Percentiles rank a stretch among this genome's conserved stretches.
These are phyloP conservation scores for Spheniscus humboldti DNA, from an alignment of 2,797 vertebrate species.

Conservation along the genomic window DNA sequence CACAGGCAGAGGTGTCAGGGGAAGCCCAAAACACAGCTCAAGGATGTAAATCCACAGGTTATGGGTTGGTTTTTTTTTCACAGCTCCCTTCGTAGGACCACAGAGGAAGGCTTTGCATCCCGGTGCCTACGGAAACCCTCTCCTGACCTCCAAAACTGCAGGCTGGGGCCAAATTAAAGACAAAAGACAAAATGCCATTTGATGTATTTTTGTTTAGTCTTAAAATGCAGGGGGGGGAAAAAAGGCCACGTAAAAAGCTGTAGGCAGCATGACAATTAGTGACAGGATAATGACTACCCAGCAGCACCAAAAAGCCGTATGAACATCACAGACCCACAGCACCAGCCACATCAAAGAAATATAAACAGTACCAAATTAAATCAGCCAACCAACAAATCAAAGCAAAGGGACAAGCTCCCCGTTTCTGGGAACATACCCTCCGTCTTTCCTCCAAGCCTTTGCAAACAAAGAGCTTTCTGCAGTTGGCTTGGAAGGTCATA, in stretches of 20 bases:
- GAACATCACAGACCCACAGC: background rate
- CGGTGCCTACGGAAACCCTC: background rate
- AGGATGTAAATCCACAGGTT: background rate
- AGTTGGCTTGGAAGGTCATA: background rate
- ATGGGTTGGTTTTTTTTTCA: background rate
- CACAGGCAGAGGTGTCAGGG: background rate
- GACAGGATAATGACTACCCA: background rate
- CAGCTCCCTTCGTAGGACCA: background rate
- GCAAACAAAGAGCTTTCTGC: background rate
- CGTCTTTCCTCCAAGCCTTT: background rate
- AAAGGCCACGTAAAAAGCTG: background rate
- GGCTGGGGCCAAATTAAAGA: background rate
- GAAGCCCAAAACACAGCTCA: background rate
- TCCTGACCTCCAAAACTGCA: background rate
- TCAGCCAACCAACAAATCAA: background rate
- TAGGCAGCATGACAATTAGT: background rate
- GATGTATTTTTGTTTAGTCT: background rate
- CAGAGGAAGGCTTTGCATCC: background rate
- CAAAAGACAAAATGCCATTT: background rate
- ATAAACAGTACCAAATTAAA: background rate
- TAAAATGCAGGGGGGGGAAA: background rate
- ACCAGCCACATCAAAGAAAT: background rate
- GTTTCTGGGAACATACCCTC: background rate
- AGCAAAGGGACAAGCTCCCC: background rate
- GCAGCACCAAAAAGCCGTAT: background rate